These are phyloP conservation scores for Schizopygopsis malacanthus DNA, from an alignment of 2,797 vertebrate species.

Conservation along the genomic window DNA sequence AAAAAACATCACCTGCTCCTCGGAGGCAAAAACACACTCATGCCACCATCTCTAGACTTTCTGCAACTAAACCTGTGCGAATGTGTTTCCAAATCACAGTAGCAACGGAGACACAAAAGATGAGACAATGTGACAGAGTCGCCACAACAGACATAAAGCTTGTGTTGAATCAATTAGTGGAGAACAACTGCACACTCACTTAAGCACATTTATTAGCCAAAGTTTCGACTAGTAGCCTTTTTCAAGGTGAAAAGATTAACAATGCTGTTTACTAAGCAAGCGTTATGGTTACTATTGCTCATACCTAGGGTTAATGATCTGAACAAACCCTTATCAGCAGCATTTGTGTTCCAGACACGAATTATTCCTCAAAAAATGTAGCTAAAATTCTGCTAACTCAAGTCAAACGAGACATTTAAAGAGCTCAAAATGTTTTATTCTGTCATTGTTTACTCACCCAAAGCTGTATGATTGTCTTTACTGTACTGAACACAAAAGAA, in stretches of 20 bases:
- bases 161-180: neutral
- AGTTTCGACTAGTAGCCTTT: too few relatives aligned
- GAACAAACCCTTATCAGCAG: neutral
- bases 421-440: neutral
- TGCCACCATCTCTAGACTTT: slow-evolving; percentile 19
- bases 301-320: slow-evolving; percentile 1
- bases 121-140: neutral
- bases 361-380: neutral
- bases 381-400: neutral
- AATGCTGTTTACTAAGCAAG: neutral
- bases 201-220: too few relatives aligned
- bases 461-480: neutral
- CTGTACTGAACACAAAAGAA: neutral
- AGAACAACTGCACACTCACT: too few relatives aligned
- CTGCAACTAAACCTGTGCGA: slow-evolving; percentile 14
- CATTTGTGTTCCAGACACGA: neutral
- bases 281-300: neutral
- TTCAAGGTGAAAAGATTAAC: neutral
- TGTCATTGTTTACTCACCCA: neutral
- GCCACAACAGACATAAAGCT: neutral
- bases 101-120: neutral
- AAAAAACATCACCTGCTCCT: slow-evolving; percentile 42
- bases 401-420: neutral
- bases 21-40: slow-evolving; percentile 24
- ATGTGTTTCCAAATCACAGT: slow-evolving; percentile 25